Evolutionary conservation across 2,797 vertebrate species (phyloP).

Genomic region (Lagorchestes hirsutus): DNA sequence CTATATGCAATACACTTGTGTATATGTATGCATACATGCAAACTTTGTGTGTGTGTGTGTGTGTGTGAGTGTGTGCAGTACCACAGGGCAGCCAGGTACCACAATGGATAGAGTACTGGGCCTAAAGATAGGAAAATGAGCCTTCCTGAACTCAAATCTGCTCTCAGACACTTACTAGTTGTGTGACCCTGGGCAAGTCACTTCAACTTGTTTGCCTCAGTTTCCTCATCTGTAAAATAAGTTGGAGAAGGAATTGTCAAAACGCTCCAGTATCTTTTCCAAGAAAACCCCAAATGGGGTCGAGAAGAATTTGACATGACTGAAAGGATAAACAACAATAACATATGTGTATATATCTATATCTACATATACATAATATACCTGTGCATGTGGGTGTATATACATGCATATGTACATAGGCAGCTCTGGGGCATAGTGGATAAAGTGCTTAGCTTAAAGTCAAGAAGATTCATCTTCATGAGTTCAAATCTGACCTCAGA

Average conservation of each 20-base stretch:
- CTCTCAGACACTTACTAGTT: not conserved
- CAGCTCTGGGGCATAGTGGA: too few species aligned
- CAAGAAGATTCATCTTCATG: too few species aligned
- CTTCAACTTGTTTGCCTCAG: not conserved
- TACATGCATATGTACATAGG: too few species aligned
- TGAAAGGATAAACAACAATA: not conserved
- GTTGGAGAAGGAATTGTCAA: not conserved
- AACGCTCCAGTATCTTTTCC: not conserved
- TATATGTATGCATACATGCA: too few species aligned
- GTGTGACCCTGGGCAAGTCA: not conserved
- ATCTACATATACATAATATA: not conserved
- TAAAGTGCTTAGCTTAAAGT: too few species aligned
- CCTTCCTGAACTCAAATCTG: not conserved
- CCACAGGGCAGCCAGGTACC: not conserved
- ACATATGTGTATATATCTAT: not conserved
- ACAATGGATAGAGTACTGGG: rapidly evolving
- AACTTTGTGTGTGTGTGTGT: too few species aligned
- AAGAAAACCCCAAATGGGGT: not conserved
- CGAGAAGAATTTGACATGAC: not conserved
- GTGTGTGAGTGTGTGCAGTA: too few species aligned
- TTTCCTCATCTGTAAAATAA: not conserved
- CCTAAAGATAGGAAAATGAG: not conserved
- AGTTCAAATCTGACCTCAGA: too few species aligned
- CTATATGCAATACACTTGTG: not conserved
- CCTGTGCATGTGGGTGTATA: too few species aligned